Percentiles rank a stretch among this genome's conserved stretches.
These are phyloP conservation scores for Botia almorhae DNA, from an alignment of 2,797 vertebrate genomes.

Conservation along the genomic window DNA sequence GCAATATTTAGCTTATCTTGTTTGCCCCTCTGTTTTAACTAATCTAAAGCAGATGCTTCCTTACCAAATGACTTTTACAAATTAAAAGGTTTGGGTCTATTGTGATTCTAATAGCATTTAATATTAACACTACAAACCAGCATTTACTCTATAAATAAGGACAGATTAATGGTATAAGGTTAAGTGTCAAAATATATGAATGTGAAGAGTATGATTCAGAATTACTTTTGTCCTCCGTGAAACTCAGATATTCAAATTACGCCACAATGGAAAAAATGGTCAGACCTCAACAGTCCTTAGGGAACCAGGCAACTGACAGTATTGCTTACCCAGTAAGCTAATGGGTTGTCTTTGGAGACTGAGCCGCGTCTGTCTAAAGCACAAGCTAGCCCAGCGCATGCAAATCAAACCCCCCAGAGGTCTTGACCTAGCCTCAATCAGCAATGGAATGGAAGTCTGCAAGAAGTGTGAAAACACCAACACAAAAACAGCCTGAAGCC, in stretches of 20 bases:
- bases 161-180: background rate
- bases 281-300: constrained; percentile 17
- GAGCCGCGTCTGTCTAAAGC: constrained; percentile 42
- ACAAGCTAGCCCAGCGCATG: constrained; percentile 4
- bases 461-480: constrained; percentile 63
- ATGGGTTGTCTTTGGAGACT: constrained; percentile 45
- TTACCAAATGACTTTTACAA: background rate
- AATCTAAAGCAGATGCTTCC: background rate
- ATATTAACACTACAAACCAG: background rate
- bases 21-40: background rate
- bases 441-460: constrained; percentile 43
- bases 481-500: constrained; percentile 40
- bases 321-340: constrained; percentile 48
- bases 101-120: background rate
- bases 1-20: background rate
- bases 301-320: constrained; percentile 18
- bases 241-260: constrained; percentile 13
- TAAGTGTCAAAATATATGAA: background rate
- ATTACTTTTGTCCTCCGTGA: background rate
- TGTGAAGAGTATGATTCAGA: background rate
- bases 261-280: constrained; percentile 12
- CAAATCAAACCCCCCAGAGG: constrained; percentile 29
- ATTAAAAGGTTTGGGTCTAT: background rate
- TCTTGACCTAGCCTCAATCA: constrained; percentile 13
- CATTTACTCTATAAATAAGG: background rate